These are phyloP conservation scores for Sarcophilus harrisii DNA, from an alignment of 2,797 vertebrate genomes.

Conservation along the genomic window DNA sequence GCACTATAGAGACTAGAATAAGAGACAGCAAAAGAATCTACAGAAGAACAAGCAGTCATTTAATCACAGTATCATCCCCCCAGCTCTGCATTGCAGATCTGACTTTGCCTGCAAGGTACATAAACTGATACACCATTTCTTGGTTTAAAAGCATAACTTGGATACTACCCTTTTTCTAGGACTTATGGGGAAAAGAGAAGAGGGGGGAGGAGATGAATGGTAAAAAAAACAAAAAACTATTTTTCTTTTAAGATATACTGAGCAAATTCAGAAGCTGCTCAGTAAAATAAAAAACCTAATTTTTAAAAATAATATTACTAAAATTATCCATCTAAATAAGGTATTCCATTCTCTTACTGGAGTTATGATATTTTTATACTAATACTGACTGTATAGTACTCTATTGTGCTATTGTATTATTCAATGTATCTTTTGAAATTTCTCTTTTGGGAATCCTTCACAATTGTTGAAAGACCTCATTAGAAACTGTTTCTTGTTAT, in stretches of 20 bases:
- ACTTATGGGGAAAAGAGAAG: not conserved
- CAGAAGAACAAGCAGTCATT: not conserved
- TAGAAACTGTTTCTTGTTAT: not conserved
- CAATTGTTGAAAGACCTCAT: not conserved
- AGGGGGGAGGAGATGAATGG: not conserved
- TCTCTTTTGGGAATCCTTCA: not conserved
- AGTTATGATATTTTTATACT: not conserved
- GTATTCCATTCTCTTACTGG: not conserved
- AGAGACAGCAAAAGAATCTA: slow-evolving; percentile 11
- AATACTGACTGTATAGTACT: not conserved
- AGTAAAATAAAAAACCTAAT: not conserved
- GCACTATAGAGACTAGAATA: not conserved
- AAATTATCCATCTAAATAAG: slow-evolving; percentile 33
- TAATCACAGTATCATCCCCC: not conserved
- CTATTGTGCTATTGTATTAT: not conserved
- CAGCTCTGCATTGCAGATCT: not conserved
- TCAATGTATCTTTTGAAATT: not conserved
- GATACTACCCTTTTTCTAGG: not conserved
- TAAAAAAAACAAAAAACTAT: not conserved
- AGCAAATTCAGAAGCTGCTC: not conserved
- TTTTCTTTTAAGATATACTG: not conserved
- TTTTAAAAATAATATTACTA: slow-evolving; percentile 27
- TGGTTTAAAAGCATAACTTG: slow-evolving; percentile 8
- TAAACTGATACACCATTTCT: not conserved
- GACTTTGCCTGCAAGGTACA: not conserved